A percentile compares a stretch with the other conserved stretches of the same genome.
phyloP scores from a whole-genome alignment of 1,140 invertebrate genomes.

The Cyrtorhinus lividipennis region DNA sequence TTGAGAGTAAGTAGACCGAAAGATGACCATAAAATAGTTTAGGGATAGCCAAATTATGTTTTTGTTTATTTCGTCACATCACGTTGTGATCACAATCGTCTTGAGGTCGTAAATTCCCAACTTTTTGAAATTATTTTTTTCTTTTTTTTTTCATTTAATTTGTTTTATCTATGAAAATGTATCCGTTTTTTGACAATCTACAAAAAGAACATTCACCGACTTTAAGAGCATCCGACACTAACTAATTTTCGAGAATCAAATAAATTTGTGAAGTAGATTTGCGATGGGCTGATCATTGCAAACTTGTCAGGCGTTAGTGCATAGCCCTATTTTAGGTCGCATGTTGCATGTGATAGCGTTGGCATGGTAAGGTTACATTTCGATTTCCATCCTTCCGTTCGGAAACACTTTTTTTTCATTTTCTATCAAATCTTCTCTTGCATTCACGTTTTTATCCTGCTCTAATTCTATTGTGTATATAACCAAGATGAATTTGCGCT shows the following conservation, averaged over 20 bases:
- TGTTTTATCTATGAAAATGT: background rate
- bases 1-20: background rate
- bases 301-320: background rate
- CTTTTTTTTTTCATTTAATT: too few relatives aligned
- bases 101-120: too few relatives aligned
- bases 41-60: background rate
- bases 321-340: background rate
- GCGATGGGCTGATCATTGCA: background rate
- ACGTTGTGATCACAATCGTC: too few relatives aligned
- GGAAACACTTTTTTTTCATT: background rate
- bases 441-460: background rate
- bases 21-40: background rate
- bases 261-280: background rate
- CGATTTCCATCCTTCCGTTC: background rate
- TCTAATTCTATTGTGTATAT: too few relatives aligned
- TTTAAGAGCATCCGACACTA: background rate
- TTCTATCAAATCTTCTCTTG: too few relatives aligned
- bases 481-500: too few relatives aligned
- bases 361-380: constrained; percentile 1
- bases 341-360: constrained; percentile 9
- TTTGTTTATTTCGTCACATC: too few relatives aligned
- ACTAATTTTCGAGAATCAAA: background rate
- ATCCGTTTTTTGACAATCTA: background rate
- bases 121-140: too few relatives aligned
- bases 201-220: background rate